Percentiles rank a stretch among this genome's conserved stretches.
Evolutionary conservation across 2,888 invertebrate species (phyloP).

Genomic region (Aethes cnicana): DNA sequence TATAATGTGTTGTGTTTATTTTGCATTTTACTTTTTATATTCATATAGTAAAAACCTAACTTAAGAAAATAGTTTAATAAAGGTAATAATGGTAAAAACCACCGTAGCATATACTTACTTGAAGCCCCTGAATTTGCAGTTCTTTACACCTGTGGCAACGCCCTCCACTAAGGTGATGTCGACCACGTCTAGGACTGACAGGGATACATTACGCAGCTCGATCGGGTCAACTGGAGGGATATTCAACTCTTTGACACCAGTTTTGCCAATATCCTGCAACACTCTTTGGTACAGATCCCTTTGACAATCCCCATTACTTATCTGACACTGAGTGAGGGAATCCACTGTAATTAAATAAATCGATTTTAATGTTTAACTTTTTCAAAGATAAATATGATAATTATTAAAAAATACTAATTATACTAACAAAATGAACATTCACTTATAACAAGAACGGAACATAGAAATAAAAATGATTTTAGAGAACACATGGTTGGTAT

Average conservation of each 20-base stretch:
- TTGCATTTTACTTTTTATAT: no score
- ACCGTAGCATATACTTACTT: constrained; percentile 14
- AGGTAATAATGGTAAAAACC: no score
- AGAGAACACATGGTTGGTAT: neutral
- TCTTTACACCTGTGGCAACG: constrained; percentile 26
- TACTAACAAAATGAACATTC: constrained; percentile 12
- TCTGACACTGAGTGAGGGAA: constrained; percentile 24
- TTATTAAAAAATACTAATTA: no score
- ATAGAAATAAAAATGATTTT: neutral
- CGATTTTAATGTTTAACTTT: no score
- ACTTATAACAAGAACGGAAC: neutral
- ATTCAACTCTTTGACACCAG: constrained; percentile 24
- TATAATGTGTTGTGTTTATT: no score
- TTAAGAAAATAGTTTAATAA: no score
- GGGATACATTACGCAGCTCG: constrained; percentile 19
- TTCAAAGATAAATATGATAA: no score
- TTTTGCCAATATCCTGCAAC: constrained; percentile 15
- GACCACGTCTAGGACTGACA: constrained; percentile 9
- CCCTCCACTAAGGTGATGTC: constrained; percentile 28
- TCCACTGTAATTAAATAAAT: constrained; percentile 28
- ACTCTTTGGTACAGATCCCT: constrained; percentile 23
- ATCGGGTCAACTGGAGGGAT: constrained; percentile 33
- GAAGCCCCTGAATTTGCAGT: constrained; percentile 28
- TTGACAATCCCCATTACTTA: constrained; percentile 28
- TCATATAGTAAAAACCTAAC: no score